Evolutionary conservation across 1,140 invertebrate genomes (phyloP).

Genomic region (Apis florea): DNA sequence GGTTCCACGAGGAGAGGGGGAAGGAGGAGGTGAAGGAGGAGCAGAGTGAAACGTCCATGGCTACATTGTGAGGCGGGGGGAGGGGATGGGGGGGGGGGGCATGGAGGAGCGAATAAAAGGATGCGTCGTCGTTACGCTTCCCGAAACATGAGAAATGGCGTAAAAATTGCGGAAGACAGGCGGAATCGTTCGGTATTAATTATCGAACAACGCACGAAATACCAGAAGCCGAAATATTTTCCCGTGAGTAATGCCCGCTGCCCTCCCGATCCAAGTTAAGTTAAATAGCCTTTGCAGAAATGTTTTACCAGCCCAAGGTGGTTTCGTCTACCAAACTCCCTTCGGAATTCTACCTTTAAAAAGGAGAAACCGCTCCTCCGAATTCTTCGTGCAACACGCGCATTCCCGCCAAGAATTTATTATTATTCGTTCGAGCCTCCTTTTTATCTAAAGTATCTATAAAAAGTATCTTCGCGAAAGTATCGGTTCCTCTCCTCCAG

Average conservation of each 20-base stretch:
- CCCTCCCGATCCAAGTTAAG: neutral
- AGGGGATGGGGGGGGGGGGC: neutral
- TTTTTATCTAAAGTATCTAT: too few species aligned
- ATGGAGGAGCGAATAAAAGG: conserved; percentile 14
- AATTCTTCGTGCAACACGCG: too few species aligned
- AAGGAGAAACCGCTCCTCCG: too few species aligned
- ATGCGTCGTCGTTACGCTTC: conserved; percentile 25
- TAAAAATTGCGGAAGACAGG: conserved; percentile 40
- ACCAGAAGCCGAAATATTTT: conserved; percentile 28
- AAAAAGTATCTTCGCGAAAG: too few species aligned
- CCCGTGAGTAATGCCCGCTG: neutral
- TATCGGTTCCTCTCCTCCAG: too few species aligned
- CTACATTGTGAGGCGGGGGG: neutral
- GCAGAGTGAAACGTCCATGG: conserved; percentile 9
- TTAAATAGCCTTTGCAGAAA: neutral
- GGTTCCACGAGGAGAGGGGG: neutral
- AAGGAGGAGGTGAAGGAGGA: neutral
- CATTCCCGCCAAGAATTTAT: too few species aligned
- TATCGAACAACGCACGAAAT: conserved; percentile 18
- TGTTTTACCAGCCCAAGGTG: neutral
- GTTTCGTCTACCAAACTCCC: neutral
- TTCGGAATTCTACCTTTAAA: neutral
- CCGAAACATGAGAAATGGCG: conserved; percentile 28
- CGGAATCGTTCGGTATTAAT: conserved; percentile 32
- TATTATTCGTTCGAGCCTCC: too few species aligned